Conservation (phyloP, 2,113 vertebrate genomes). For the Cheirogaleus medius region DNA sequence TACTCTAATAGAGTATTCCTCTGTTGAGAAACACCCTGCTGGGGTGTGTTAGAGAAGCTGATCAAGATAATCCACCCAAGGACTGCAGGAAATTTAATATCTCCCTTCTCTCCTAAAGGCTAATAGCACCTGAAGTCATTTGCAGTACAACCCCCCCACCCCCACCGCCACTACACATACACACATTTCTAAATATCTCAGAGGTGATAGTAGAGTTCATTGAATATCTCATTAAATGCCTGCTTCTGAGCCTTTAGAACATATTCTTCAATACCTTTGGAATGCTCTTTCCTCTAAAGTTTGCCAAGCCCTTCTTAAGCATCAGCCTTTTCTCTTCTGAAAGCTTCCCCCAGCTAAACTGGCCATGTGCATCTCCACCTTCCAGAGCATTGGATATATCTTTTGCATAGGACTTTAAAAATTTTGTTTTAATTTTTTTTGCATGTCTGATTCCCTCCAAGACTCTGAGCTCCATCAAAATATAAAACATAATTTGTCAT, state of each 20-base stretch:
- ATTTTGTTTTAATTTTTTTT: neutral
- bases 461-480: neutral
- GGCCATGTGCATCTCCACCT: neutral
- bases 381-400: neutral
- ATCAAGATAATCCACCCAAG: neutral
- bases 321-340: neutral
- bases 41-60: neutral
- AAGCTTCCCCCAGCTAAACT: neutral
- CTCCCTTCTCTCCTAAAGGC: neutral
- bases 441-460: neutral
- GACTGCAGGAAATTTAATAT: neutral
- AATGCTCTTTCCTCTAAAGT: neutral
- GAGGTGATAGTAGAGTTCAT: neutral
- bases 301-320: neutral
- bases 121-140: neutral
- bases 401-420: neutral
- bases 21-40: neutral
- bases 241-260: neutral
- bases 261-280: neutral
- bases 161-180: neutral
- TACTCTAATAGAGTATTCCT: neutral
- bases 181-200: neutral
- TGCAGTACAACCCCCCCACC: neutral
- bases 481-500: neutral
- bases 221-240: neutral